Base-by-base conservation (phyloP, 1,140 invertebrate genomes). In the Spodoptera frugiperda region DNA sequence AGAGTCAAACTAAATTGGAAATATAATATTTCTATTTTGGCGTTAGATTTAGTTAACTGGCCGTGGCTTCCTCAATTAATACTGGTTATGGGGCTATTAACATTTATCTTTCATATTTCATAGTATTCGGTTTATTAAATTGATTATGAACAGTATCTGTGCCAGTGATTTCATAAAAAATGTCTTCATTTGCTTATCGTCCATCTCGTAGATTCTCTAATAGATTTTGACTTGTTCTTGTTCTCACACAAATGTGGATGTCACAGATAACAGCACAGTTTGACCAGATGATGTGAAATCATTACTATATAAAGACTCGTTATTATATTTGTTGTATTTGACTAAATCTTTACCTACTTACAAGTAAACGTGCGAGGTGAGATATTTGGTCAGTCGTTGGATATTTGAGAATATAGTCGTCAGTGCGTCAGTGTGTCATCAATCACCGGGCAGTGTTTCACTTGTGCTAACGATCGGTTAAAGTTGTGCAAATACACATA, bases 11-110 rank as follows among this genome's bases (percentile, higher is more conserved):
- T 49, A 25, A 67, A 67, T 67, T 49, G 19, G 10, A 21, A 15
- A 21, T 25, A 21, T 48, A 21, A 48, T 48, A 14, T 48, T 65
- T 46, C 21, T 48, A 65, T 48, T 65, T 65, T 46, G 19, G 63
- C 63, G 33, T 67, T 67, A n/a, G 12, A 25, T 48, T 49, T 71
- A 8, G 53, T 71, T 71, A 44, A 71, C 17, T 71, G 33, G 11
- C 33, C 3, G 19, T 44, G n/a, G 51, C 68, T 71, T 71, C 68
- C 68, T 55, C 53, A 55, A 71, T 71, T 71, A 71, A 44, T 44
- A 55, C 25, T 55, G 8, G 53, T 49, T 63, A 19, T 48, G 48
- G n/a, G 48, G 17, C 63, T 9, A 67, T 65, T 67, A 48, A 67
- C 14, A 9, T 49, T 48, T 21, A 67, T 17, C 46, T 65, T 67